phyloP scores from a whole-genome alignment of 2,113 vertebrate genomes.

The Psophia crepitans region DNA sequence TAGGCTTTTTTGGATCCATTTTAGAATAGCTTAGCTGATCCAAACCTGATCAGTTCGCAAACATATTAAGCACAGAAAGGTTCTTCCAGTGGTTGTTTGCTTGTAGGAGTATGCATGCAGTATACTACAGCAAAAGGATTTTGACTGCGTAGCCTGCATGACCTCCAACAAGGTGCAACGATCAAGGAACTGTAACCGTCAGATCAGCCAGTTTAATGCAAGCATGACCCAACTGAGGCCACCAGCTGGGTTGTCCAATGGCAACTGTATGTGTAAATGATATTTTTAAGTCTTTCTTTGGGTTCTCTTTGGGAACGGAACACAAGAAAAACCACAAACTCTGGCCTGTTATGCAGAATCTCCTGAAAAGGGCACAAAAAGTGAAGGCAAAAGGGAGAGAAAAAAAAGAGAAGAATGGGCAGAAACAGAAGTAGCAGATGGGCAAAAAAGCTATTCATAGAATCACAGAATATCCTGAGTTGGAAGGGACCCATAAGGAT shows the following conservation, averaged over 20 bases:
- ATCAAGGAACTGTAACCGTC: neutral
- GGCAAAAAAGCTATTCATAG: neutral
- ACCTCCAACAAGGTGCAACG: neutral
- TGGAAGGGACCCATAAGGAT: too few species aligned
- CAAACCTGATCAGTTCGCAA: neutral
- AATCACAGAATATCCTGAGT: too few species aligned
- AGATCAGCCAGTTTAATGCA: neutral
- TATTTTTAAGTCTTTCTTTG: neutral
- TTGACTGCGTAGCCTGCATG: neutral
- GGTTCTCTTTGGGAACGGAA: neutral
- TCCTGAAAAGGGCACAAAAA: neutral
- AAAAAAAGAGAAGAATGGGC: neutral
- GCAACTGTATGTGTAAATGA: neutral
- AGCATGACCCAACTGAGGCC: neutral
- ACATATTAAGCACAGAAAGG: neutral
- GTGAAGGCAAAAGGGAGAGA: neutral
- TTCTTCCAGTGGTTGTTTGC: neutral
- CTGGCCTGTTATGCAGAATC: neutral
- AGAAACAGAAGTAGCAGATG: neutral
- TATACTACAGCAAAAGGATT: neutral
- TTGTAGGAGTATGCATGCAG: accelerated
- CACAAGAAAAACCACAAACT: neutral
- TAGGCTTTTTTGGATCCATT: neutral
- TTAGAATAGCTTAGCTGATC: neutral
- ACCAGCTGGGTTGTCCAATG: neutral